Conservation (phyloP, 2,888 invertebrate species). For the Megaustenia siamemsis region DNA sequence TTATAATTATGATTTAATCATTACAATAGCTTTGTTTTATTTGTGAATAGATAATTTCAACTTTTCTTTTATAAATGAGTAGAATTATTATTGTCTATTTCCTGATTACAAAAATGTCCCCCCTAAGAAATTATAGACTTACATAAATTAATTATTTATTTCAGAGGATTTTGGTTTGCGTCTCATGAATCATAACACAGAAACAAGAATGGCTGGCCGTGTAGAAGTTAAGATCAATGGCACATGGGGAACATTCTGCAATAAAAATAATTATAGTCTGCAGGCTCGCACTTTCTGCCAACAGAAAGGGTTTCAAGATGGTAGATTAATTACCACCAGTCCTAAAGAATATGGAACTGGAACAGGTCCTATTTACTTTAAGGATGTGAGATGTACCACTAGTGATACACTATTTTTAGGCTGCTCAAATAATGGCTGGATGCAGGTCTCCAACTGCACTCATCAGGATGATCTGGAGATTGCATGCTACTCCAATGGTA, state of each 20-base stretch:
- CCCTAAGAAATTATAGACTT: not conserved
- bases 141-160: slow-evolving; percentile 56
- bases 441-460: slow-evolving; percentile 58
- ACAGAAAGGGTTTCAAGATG: slow-evolving; percentile 69
- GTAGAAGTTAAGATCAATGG: slow-evolving; percentile 52
- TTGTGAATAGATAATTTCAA: no score
- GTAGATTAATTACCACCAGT: slow-evolving; percentile 52
- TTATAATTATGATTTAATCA: no score
- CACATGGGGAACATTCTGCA: slow-evolving; percentile 65
- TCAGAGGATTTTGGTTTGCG: slow-evolving; percentile 35
- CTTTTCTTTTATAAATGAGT: no score
- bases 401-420: slow-evolving; percentile 61
- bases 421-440: slow-evolving; percentile 68
- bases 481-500: slow-evolving; percentile 67
- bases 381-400: slow-evolving; percentile 65
- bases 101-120: not conserved
- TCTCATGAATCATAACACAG: slow-evolving; percentile 38
- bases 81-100: no score
- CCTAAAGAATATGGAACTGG: slow-evolving; percentile 45
- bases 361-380: slow-evolving; percentile 61
- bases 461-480: slow-evolving; percentile 68
- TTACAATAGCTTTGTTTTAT: no score
- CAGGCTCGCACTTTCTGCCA: slow-evolving; percentile 67
- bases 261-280: slow-evolving; percentile 63
- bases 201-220: slow-evolving; percentile 47